A percentile compares a stretch with the other conserved stretches of the same genome.
Evolutionary conservation across 2,797 vertebrate genomes (phyloP).

Genomic region (Chromobotia macracanthus): DNA sequence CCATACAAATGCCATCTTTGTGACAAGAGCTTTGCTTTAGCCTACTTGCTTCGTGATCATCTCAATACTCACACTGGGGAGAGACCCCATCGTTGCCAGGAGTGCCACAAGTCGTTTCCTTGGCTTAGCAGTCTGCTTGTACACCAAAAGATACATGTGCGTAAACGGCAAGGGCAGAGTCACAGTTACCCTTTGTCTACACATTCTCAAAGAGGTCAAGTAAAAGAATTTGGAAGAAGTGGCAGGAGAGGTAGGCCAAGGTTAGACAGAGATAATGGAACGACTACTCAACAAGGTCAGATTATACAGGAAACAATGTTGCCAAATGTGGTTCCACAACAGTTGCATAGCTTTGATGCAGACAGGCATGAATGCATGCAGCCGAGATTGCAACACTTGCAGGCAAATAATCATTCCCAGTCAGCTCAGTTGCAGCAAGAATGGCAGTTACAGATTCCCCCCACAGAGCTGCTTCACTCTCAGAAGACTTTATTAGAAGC

Average conservation of each 20-base stretch:
- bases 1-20: conserved; percentile 80
- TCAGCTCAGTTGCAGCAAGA: conserved; percentile 64
- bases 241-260: conserved; percentile 70
- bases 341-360: too few relatives aligned
- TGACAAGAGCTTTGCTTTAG: conserved; percentile 79
- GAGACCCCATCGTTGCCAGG: conserved; percentile 79
- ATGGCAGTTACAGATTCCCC: conserved; percentile 55
- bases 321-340: too few relatives aligned
- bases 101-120: conserved; percentile 81
- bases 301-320: too few relatives aligned
- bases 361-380: conserved; percentile 40
- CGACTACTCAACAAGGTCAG: conserved; percentile 11
- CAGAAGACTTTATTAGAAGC: conserved; percentile 45
- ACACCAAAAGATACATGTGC: conserved; percentile 81
- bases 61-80: conserved; percentile 84
- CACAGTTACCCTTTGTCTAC: conserved; percentile 60
- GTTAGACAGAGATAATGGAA: conserved; percentile 58
- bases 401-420: conserved; percentile 60
- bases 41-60: conserved; percentile 81
- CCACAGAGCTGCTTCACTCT: conserved; percentile 43
- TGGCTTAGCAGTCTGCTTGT: conserved; percentile 83
- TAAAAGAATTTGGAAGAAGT: conserved; percentile 49
- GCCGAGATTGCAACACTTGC: conserved; percentile 62
- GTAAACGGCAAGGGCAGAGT: conserved; percentile 71
- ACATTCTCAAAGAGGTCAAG: conserved; percentile 51